These are phyloP conservation scores for Macaria liturata DNA, from an alignment of 2,888 invertebrate genomes.

Conservation along the genomic window DNA sequence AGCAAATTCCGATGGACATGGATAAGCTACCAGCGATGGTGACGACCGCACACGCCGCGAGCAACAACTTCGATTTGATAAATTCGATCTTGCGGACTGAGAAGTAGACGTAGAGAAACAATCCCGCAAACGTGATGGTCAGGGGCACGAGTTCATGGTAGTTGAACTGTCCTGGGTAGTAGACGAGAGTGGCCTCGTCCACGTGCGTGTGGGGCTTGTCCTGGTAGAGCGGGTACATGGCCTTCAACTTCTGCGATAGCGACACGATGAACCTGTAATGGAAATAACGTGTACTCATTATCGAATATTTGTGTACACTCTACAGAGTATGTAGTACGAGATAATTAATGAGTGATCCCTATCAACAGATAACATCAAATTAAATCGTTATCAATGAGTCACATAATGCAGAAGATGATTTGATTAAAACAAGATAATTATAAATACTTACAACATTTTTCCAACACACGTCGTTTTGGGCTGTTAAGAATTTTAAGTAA, in stretches of 20 bases:
- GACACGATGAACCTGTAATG: conserved; percentile 89
- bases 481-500: no score
- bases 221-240: conserved; percentile 89
- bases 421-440: no score
- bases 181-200: conserved; percentile 84
- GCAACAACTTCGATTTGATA: conserved; percentile 91
- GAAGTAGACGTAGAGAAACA: conserved; percentile 97
- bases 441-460: no score
- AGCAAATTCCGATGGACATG: conserved; percentile 95
- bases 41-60: conserved; percentile 95
- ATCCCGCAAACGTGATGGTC: conserved; percentile 90
- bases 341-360: no score
- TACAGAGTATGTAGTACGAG: no score
- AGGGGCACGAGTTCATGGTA: conserved; percentile 93
- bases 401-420: no score
- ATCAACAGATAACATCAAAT: no score
- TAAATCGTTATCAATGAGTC: no score
- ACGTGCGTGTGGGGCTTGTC: conserved; percentile 63
- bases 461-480: no score
- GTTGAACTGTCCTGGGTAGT: conserved; percentile 95
- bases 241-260: conserved; percentile 86
- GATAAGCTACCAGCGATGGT: conserved; percentile 94
- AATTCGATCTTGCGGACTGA: conserved; percentile 98
- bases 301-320: no score
- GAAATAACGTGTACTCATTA: no score